phyloP scores from a whole-genome alignment of 64 coral and sea anemone genomes.

The Dendronephthya gigantea region DNA sequence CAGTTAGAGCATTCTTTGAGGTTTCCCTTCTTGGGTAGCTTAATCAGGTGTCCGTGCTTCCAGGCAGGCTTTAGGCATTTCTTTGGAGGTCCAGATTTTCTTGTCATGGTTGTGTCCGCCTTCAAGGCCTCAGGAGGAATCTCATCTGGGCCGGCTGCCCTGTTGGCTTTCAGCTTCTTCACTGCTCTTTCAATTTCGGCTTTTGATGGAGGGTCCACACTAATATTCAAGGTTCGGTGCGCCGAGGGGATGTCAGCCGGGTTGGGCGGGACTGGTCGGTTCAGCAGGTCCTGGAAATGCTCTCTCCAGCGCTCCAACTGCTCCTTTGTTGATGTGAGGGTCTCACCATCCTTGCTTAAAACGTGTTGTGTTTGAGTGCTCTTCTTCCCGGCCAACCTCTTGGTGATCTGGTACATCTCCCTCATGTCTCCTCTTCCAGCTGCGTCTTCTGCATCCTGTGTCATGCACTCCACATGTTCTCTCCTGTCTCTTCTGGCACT shows the following conservation, averaged over 20 bases:
- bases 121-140: neutral
- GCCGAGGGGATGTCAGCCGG: neutral
- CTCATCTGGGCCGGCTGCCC: constrained; percentile 6
- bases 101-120: too few relatives aligned
- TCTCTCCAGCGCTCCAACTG: neutral
- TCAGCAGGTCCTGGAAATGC: constrained; percentile 3
- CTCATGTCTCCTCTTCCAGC: constrained; percentile 14
- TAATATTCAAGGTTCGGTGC: neutral
- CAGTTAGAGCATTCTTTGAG: too few relatives aligned
- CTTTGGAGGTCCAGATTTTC: too few relatives aligned
- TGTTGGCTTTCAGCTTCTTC: neutral
- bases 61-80: too few relatives aligned
- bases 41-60: too few relatives aligned
- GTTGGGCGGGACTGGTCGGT: neutral
- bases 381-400: constrained; percentile 2
- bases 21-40: too few relatives aligned
- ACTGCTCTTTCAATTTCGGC: neutral
- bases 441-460: constrained; percentile 27
- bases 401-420: neutral
- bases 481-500: neutral
- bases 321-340: constrained; percentile 4
- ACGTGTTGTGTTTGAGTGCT: neutral
- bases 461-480: neutral
- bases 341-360: neutral
- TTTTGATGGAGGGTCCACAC: neutral